Conservation (phyloP, 2,797 vertebrate genomes). For the Pempheris klunzingeri region DNA sequence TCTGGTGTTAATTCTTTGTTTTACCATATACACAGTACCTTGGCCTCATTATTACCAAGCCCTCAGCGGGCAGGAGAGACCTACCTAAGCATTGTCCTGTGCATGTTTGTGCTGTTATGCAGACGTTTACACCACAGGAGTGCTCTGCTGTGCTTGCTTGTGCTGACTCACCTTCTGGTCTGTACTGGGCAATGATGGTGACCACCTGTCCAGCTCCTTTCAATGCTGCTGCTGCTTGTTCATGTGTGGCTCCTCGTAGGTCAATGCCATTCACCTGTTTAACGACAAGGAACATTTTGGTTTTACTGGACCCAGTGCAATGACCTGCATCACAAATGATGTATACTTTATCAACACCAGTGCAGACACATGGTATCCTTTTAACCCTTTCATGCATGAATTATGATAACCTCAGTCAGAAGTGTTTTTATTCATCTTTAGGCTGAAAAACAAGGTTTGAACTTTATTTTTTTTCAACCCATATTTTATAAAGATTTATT, state of each 20-base stretch:
- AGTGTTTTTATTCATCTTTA: too few species aligned
- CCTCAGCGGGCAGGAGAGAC: not conserved
- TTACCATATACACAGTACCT: not conserved
- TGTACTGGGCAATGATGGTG: constrained; percentile 96
- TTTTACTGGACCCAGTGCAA: not conserved
- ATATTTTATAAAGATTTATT: too few species aligned
- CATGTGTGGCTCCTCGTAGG: constrained; percentile 94
- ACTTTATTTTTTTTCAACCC: too few species aligned
- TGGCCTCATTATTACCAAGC: not conserved
- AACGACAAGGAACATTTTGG: constrained; percentile 18
- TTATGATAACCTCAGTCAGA: too few species aligned
- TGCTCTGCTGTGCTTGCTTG: not conserved
- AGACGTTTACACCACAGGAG: not conserved
- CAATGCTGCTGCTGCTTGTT: constrained; percentile 94
- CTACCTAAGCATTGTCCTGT: not conserved
- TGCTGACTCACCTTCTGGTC: constrained; percentile 93
- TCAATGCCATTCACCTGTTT: constrained; percentile 95
- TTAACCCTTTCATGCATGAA: too few species aligned
- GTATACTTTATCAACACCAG: not conserved
- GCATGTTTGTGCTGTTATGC: not conserved
- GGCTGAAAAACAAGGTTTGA: too few species aligned
- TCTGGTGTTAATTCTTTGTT: not conserved
- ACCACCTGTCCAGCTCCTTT: constrained; percentile 98
- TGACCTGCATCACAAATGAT: not conserved
- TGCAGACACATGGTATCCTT: not conserved